Evolutionary conservation across 2,888 invertebrate species (phyloP).

Genomic region (Entomobrya proxima): DNA sequence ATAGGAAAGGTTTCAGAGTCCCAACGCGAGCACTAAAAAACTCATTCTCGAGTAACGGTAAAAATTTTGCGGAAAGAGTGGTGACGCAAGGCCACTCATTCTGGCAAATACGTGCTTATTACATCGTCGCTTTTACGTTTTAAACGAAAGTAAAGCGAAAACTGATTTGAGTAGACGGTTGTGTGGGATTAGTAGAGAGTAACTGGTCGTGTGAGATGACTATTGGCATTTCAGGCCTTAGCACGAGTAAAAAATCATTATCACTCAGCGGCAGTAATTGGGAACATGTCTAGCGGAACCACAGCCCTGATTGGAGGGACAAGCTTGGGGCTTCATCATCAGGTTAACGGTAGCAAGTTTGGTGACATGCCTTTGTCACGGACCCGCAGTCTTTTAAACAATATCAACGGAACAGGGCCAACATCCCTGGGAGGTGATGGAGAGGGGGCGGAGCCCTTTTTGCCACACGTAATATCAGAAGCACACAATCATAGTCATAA

Average conservation of each 20-base stretch:
- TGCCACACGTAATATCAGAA: slow-evolving; percentile 73
- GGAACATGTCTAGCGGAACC: slow-evolving; percentile 75
- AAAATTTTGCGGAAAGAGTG: no score
- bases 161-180: slow-evolving; percentile 1
- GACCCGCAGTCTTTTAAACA: slow-evolving; percentile 78
- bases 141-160: no score
- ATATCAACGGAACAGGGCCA: slow-evolving; percentile 77
- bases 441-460: slow-evolving; percentile 71
- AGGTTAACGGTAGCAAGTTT: slow-evolving; percentile 71
- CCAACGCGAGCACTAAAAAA: no score
- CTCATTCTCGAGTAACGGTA: no score
- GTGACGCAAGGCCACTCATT: no score
- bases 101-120: no score
- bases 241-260: slow-evolving; percentile 18
- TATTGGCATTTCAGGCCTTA: slow-evolving; percentile 41
- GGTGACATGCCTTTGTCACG: slow-evolving; percentile 78
- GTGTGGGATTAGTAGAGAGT: background rate
- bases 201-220: slow-evolving; percentile 57
- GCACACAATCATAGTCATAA: slow-evolving; percentile 70
- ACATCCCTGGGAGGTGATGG: slow-evolving; percentile 66
- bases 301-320: slow-evolving; percentile 74
- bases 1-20: no score
- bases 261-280: slow-evolving; percentile 36
- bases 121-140: no score
- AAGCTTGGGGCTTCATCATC: slow-evolving; percentile 72